Base-by-base conservation (phyloP, 2,797 vertebrate species). In the Galaxias olidus region DNA sequence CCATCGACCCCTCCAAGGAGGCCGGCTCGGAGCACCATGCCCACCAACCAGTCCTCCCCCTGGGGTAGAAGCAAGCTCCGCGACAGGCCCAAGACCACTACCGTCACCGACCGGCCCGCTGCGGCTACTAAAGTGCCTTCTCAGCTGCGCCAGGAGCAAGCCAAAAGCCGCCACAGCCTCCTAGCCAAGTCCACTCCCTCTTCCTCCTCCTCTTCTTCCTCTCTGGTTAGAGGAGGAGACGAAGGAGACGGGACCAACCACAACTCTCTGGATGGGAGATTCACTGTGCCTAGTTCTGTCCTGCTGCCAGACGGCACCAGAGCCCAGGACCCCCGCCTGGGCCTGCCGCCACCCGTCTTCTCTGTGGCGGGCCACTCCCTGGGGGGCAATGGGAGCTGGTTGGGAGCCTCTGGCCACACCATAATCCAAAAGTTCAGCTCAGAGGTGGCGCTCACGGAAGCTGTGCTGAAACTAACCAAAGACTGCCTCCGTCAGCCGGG, bases 71-170 rank as follows among this genome's bases (percentile, higher is more conserved):
- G 49, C 42, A 92, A 86, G 70, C 85, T 92, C 18, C 58, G 71
- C 66, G 81, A 89, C 14, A 89, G 74, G 65, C 42, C 51, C 20
- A 61, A 4, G 78, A 74, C 89, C 74, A 86, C 68, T 60, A 8
- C 59, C 49, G 51, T 40, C 30, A 20, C 47, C 49, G 45, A 71
- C 68, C 69, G 69, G 59, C 53, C 71, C 11, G 46, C 40, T 83
- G 65, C 10, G 3, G 58, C 75, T 45, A 75, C 90, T 73, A 87
- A 94, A 94, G 94, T 97, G 93, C 94, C 95, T 94, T 92, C 87
- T 20, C 77, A 74, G 20, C 85, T 84, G 61, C 65, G 78, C 66
- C 70, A 65, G 50, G 91, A 85, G 63, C 69, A 75, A 3, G 59
- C 72, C 9, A 9, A 54, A 40, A 57, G 20, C 61, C 30, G 30